phyloP scores from a whole-genome alignment of 2,113 vertebrate genomes.

The Atractosteus spatula region DNA sequence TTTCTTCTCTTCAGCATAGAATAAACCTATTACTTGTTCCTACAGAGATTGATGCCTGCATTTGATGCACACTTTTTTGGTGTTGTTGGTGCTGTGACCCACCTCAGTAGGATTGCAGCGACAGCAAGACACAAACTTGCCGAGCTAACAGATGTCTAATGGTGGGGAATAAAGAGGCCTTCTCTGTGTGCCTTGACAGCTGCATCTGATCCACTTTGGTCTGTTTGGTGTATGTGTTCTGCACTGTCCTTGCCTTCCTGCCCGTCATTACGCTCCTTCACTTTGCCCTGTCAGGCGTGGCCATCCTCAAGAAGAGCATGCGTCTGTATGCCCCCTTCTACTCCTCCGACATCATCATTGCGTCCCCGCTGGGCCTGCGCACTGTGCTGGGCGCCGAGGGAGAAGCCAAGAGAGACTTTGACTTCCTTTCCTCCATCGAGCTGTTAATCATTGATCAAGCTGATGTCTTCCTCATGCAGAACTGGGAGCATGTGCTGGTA shows the following conservation, averaged over 20 bases:
- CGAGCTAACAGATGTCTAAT: too few species aligned
- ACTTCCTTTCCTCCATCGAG: slow-evolving; percentile 94
- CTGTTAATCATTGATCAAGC: slow-evolving; percentile 89
- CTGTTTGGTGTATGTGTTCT: neutral
- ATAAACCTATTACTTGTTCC: too few species aligned
- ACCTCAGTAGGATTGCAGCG: too few species aligned
- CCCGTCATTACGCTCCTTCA: slow-evolving; percentile 1
- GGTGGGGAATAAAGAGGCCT: too few species aligned
- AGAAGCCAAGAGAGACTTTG: slow-evolving; percentile 86
- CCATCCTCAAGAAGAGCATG: slow-evolving; percentile 81
- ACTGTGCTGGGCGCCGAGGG: slow-evolving; percentile 86
- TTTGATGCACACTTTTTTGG: too few species aligned
- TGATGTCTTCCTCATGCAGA: slow-evolving; percentile 97
- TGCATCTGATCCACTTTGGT: too few species aligned
- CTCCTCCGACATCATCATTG: slow-evolving; percentile 91
- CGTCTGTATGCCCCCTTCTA: slow-evolving; percentile 93
- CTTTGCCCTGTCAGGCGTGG: slow-evolving; percentile 67
- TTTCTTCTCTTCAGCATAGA: too few species aligned
- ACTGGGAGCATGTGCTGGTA: slow-evolving; percentile 96
- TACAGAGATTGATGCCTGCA: too few species aligned
- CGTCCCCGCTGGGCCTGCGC: slow-evolving; percentile 89
- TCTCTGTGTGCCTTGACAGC: neutral
- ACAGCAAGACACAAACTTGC: too few species aligned
- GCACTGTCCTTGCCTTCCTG: neutral
- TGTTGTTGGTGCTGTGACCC: too few species aligned